Percentiles rank a stretch among this genome's conserved stretches.
These are phyloP conservation scores for Chalcis sispes DNA, from an alignment of 2,888 invertebrate genomes.

Conservation along the genomic window DNA sequence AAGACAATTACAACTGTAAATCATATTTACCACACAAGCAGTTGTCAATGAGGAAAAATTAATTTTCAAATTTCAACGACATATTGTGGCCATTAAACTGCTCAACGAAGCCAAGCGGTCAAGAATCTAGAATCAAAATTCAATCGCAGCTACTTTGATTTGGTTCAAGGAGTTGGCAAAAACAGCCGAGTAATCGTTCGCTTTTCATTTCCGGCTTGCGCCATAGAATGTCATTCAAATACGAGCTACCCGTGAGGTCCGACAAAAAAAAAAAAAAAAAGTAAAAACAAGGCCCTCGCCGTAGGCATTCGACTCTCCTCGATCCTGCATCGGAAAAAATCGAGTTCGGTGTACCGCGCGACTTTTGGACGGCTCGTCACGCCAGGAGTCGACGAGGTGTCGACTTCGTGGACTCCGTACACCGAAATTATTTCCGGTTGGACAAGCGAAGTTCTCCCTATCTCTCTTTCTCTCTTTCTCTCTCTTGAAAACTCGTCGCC, in stretches of 20 bases:
- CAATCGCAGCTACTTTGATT: not conserved
- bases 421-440: too few species aligned
- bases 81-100: too few species aligned
- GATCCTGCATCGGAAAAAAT: not conserved
- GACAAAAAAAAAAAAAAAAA: not conserved
- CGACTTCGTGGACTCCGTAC: too few species aligned
- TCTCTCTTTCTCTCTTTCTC: too few species aligned
- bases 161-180: not conserved
- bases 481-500: too few species aligned
- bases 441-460: too few species aligned
- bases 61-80: not conserved
- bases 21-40: too few species aligned
- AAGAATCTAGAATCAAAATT: not conserved
- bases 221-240: slow-evolving; percentile 25
- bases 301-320: not conserved
- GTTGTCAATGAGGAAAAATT: too few species aligned
- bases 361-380: too few species aligned
- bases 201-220: slow-evolving; percentile 42
- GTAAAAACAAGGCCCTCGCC: not conserved
- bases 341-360: too few species aligned
- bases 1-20: too few species aligned
- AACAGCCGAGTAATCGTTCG: slow-evolving; percentile 37
- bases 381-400: slow-evolving; percentile 21
- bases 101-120: too few species aligned
- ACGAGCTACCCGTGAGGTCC: not conserved